These are phyloP conservation scores for Leucophora obtusa DNA, from an alignment of 2,888 invertebrate species.

Conservation along the genomic window DNA sequence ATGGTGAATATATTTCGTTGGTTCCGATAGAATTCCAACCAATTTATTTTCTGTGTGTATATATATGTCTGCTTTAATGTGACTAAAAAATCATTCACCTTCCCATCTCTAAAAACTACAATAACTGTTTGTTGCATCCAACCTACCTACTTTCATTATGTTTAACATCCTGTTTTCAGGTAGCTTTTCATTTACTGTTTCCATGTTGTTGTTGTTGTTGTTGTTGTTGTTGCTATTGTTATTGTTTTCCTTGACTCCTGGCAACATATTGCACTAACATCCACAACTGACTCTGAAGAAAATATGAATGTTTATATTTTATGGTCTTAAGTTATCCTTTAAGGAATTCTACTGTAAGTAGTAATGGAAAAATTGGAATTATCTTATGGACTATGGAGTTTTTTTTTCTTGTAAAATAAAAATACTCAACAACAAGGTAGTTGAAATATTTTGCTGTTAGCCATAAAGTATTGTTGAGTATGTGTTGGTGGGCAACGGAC, in stretches of 20 bases:
- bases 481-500: constrained; percentile 11
- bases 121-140: neutral
- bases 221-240: too few relatives aligned
- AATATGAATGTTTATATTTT: constrained; percentile 14
- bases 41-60: too few relatives aligned
- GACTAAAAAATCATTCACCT: neutral
- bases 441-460: constrained; percentile 4
- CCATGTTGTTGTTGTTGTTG: neutral
- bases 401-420: neutral
- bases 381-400: constrained; percentile 21
- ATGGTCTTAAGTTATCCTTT: constrained; percentile 28
- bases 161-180: constrained; percentile 15
- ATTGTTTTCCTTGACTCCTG: neutral
- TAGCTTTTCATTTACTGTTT: neutral
- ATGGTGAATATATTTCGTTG: too few relatives aligned
- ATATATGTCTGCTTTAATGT: too few relatives aligned
- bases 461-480: neutral
- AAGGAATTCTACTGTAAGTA: constrained; percentile 22
- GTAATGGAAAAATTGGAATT: constrained; percentile 34
- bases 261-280: too few relatives aligned
- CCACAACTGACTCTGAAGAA: neutral
- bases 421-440: neutral
- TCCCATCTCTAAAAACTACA: neutral
- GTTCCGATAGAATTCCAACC: too few relatives aligned
- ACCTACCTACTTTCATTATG: constrained; percentile 19